Base-by-base conservation (phyloP, 2,797 vertebrate species). In the Bovichtus diacanthus region DNA sequence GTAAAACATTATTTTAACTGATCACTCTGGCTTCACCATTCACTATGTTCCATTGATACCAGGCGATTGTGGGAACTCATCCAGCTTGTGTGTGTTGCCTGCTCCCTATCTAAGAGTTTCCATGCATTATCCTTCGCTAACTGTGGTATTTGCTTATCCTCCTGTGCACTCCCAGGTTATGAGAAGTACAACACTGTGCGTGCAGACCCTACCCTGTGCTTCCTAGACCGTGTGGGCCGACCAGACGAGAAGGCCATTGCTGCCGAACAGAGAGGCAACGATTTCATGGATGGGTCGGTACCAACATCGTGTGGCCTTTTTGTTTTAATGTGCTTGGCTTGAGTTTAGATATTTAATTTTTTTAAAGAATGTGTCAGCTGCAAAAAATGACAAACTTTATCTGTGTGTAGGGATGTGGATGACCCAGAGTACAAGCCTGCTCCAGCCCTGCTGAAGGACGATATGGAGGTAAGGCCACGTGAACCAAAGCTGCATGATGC, bases 341-440 rank as follows among this genome's bases (percentile, higher is more conserved):
- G 16, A 27, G 1, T 60, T 76, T 15, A 2, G 9, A 63, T 18
- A 9, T 50, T 1, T 38, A 46, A 1, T 19, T 58, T 21, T 29
- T 51, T 13, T 27, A 16, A 46, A 12, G 27, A 10, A 10, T n/a
- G 4, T 70, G 19, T 46, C 29, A 1, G 12, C 18, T 54, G 7
- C 10, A 61, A 66, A 69, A n/a, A 60, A 49, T 53, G 18, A 36
- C 21, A 64, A 50, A 46, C 31, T 15, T 69, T 31, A 29, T 65
- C 0, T 90, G 10, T 83, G 34, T 80, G 90, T 90, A 99, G 98
- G 82, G 98, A 99, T 87, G 97, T 97, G 82, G 98, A 99, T 92
- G 98, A 99, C 90, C 98, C 98, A 66, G 98, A 99, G 85, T 99
- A 99, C 88, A 99, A 99, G 87, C 98, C 98, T 78, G 96, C 98